A percentile compares a stretch with the other conserved stretches of the same genome.
Conservation (phyloP, 2,888 invertebrate species). For the Euzetes globulus region DNA sequence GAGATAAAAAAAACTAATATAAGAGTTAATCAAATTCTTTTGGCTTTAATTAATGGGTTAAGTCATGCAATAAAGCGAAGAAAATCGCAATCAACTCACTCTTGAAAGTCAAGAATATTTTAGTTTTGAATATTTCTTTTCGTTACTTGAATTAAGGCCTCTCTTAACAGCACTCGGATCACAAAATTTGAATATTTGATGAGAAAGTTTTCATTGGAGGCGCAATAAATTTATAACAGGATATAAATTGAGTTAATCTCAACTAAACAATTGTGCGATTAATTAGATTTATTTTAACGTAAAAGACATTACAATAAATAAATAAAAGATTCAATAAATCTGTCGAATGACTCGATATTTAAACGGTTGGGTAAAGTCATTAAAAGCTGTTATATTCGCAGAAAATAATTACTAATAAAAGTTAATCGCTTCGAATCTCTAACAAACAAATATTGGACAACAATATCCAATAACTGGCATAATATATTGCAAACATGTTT, state of each 20-base stretch:
- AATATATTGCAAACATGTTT: neutral
- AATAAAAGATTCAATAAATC: neutral
- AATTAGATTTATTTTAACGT: neutral
- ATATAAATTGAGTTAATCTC: neutral
- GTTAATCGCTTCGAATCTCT: neutral
- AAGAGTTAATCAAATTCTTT: constrained; percentile 6
- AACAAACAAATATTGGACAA: constrained; percentile 2
- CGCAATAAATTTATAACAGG: too few relatives aligned
- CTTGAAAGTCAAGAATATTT: neutral
- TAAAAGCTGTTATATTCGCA: neutral
- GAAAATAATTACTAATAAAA: neutral
- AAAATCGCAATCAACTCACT: neutral
- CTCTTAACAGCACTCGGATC: neutral
- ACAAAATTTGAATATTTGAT: neutral
- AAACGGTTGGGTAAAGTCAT: neutral
- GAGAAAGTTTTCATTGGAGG: too few relatives aligned
- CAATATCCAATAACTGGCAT: neutral
- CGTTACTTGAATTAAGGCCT: neutral
- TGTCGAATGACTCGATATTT: neutral
- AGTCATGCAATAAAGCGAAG: constrained; percentile 24
- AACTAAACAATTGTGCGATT: neutral
- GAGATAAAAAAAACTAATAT: neutral
- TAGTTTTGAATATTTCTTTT: neutral
- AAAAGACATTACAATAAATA: neutral
- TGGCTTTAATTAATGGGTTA: neutral